phyloP scores from a whole-genome alignment of 2,888 invertebrate genomes.

The Dynastes grantii region DNA sequence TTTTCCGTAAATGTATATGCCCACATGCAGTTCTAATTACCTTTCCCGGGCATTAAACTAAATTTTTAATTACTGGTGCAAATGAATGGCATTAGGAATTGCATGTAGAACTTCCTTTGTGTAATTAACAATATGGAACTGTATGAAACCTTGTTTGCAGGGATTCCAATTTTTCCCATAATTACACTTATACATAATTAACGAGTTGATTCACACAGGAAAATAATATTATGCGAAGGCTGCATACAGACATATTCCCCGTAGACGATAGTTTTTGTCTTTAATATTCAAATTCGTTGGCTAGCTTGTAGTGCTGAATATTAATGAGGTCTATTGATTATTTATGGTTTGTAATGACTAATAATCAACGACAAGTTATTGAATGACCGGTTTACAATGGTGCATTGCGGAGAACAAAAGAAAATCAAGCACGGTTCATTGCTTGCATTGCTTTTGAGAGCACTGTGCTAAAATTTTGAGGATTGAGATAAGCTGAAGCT shows the following conservation, averaged over 20 bases:
- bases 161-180: background rate
- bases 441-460: too few species aligned
- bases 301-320: constrained; percentile 46
- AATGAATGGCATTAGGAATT: too few species aligned
- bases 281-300: constrained; percentile 50
- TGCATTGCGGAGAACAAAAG: constrained; percentile 3
- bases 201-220: background rate
- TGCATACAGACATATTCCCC: background rate
- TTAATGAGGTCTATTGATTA: constrained; percentile 48
- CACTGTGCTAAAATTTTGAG: too few species aligned
- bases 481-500: too few species aligned
- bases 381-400: constrained; percentile 26
- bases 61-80: too few species aligned
- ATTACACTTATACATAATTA: background rate
- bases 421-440: too few species aligned
- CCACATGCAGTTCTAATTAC: too few species aligned
- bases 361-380: constrained; percentile 45
- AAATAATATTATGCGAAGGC: background rate
- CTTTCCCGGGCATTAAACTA: too few species aligned
- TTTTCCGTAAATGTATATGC: too few species aligned
- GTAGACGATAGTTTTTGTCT: constrained; percentile 25
- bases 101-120: background rate
- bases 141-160: background rate
- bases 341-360: constrained; percentile 49
- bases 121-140: background rate